Evolutionary conservation across 2,888 invertebrate species (phyloP), one percentile per base, ranked within the genome.

Genomic region (Linnaemya vulpina): DNA sequence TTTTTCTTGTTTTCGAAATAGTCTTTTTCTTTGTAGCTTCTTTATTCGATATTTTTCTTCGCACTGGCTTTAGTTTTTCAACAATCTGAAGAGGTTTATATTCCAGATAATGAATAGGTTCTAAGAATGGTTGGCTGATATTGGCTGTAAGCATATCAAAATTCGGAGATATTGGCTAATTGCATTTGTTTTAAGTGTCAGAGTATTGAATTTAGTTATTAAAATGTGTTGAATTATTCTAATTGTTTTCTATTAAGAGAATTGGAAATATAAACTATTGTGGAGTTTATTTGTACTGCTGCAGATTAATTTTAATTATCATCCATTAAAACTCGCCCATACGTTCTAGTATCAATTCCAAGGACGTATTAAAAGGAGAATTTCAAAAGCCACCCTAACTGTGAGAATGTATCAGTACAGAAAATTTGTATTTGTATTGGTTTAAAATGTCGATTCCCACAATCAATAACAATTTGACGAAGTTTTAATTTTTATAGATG

Each of bases 61-160:
- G 68, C 46, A 53, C 10, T 60, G 76, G 17, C 30, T 74, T 83
- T 55, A 7, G 38, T 13, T 62, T 76, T 35, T 76, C 73, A 30
- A 76, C 30, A 60, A 84, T 84, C 53, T 76, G 76, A 5, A 76
- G 80, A 25, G 84, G 76, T 49, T 80, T 80, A n/a, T 81, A 81
- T 38, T 84, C 84, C 15, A 84, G 46, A 62, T 77, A 84, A 35
- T 77, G 62, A 68, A 84, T 81, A 20, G 84, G 76, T 77, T 84
- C 68, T 68, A 84, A 73, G 22, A 74, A 55, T 67, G 53, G 60
- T 73, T 73, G 79, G 20, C 55, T 73, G 77, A 58, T 67, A 73
- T 77, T 77, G 73, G 73, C 84, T 84, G 84, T 81, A 84, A 84
- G 46, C 80, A 84, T 77, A 84, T 85, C 85, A 85, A 85, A 85